Percentiles rank a stretch among this genome's conserved stretches.
These are phyloP conservation scores for Rhagologus leucostigma DNA, from an alignment of 2,113 vertebrate species.

Conservation along the genomic window DNA sequence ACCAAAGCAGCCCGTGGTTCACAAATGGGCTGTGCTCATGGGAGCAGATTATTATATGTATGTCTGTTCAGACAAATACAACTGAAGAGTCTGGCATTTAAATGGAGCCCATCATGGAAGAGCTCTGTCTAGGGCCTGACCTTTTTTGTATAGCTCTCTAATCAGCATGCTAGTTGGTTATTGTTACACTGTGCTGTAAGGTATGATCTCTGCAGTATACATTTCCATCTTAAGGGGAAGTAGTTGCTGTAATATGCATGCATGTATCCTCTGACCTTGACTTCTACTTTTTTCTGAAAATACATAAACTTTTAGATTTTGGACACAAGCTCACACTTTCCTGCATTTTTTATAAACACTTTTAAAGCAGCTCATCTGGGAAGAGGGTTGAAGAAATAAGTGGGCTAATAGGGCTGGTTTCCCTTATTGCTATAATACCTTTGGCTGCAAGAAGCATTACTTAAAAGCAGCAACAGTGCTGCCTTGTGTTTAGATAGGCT, in stretches of 20 bases:
- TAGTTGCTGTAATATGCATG: not conserved
- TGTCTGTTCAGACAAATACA: constrained; percentile 31
- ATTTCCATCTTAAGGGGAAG: constrained; percentile 15
- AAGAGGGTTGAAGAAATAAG: not conserved
- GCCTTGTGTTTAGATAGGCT: not conserved
- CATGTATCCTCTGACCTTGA: not conserved
- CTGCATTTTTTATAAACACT: not conserved
- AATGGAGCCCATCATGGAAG: not conserved
- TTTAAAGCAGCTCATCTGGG: not conserved
- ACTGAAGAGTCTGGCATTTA: constrained; percentile 47
- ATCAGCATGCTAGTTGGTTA: constrained; percentile 49
- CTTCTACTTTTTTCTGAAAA: constrained; percentile 1
- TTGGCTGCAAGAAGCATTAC: not conserved
- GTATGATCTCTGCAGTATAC: constrained; percentile 10
- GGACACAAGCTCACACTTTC: not conserved
- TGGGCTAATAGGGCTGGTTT: not conserved
- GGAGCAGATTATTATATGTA: constrained; percentile 46
- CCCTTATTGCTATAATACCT: not conserved
- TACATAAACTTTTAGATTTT: not conserved
- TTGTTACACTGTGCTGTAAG: constrained; percentile 27
- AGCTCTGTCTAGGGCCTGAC: constrained; percentile 36
- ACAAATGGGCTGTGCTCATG: constrained; percentile 29
- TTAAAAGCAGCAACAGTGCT: not conserved
- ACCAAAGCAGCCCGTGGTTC: constrained; percentile 9
- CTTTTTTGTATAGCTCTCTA: constrained; percentile 48